Percentiles rank a stretch among this genome's conserved stretches.
Conservation (phyloP, 2,888 invertebrate genomes). For the Drosophila buzzatii region DNA sequence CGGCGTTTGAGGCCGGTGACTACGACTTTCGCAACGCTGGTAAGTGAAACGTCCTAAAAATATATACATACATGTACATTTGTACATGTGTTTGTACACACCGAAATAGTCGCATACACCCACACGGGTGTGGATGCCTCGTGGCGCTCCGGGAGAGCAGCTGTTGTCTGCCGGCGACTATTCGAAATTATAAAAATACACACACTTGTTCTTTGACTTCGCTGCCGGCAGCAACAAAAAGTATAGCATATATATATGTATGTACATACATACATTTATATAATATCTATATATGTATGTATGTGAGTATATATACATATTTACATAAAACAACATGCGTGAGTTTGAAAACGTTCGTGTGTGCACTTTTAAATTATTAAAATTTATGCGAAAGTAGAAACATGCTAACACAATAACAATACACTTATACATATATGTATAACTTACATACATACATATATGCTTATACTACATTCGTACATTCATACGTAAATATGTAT, state of each 20-base stretch:
- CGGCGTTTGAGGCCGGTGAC: constrained; percentile 78
- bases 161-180: constrained; percentile 42
- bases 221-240: constrained; percentile 18
- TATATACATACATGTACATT: neutral
- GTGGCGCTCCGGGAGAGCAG: constrained; percentile 62
- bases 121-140: neutral
- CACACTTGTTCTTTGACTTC: constrained; percentile 45
- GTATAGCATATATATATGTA: constrained; percentile 6
- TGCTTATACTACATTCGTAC: neutral
- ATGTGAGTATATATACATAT: constrained; percentile 24
- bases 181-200: constrained; percentile 59
- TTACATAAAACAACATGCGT: constrained; percentile 39
- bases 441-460: neutral
- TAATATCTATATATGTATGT: neutral
- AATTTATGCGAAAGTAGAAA: constrained; percentile 58
- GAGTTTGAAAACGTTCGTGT: constrained; percentile 34
- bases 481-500: constrained; percentile 12
- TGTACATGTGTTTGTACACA: neutral
- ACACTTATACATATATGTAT: neutral
- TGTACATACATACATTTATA: neutral
- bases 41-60: constrained; percentile 58
- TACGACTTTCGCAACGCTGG: constrained; percentile 66
- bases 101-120: neutral
- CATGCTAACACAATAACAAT: constrained; percentile 16
- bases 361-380: constrained; percentile 58